phyloP scores from a whole-genome alignment of 2,888 invertebrate genomes.

The Urechis unicinctus region DNA sequence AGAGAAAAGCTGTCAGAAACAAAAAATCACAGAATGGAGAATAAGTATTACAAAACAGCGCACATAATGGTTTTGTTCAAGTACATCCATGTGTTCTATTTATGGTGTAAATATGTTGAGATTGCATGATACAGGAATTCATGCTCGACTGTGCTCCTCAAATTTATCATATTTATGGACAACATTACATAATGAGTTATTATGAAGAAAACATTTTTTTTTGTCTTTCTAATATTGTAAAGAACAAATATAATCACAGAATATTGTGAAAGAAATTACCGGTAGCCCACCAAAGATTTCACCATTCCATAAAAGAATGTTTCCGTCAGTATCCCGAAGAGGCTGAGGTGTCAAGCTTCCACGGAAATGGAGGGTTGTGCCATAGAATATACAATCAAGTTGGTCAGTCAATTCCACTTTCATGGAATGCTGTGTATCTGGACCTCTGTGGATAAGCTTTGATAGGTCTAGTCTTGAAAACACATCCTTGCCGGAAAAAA shows the following conservation, averaged over 20 bases:
- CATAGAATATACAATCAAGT: conserved; percentile 15
- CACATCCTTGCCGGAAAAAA: no score
- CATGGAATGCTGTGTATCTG: conserved; percentile 3
- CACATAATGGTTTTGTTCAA: no score
- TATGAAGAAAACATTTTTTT: no score
- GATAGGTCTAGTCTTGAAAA: no score
- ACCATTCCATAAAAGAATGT: conserved; percentile 79
- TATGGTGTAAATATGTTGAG: no score
- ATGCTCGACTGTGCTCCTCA: background rate
- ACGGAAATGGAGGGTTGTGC: conserved; percentile 77
- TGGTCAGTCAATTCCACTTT: conserved; percentile 1
- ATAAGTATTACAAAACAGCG: no score
- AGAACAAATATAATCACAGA: conserved; percentile 1
- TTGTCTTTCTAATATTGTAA: background rate
- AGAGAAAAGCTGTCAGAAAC: no score
- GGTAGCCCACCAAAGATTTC: conserved; percentile 67
- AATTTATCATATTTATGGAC: background rate
- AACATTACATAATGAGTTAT: background rate
- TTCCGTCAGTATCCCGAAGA: conserved; percentile 54
- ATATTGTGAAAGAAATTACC: conserved; percentile 31
- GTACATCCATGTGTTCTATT: no score
- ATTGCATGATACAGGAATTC: no score
- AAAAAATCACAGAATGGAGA: no score
- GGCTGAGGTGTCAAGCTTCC: conserved; percentile 70
- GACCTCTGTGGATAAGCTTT: no score